Evolutionary conservation across 2,113 vertebrate species (phyloP).

Genomic region (Pelusios castaneus): DNA sequence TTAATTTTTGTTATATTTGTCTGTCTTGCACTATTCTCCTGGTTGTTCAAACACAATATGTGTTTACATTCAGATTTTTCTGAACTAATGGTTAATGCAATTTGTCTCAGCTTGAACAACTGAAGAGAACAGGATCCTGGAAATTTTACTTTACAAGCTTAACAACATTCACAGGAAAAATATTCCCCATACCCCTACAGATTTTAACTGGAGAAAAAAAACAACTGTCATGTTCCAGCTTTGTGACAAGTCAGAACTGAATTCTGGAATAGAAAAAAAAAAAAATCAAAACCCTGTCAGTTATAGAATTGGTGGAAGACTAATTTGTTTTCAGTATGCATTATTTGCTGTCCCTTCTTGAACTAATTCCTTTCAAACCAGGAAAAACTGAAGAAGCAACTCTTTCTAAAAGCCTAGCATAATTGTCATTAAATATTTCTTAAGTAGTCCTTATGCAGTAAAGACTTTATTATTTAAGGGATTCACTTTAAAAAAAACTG

Average conservation of each 20-base stretch:
- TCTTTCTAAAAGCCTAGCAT: neutral
- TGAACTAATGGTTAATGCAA: neutral
- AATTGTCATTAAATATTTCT: neutral
- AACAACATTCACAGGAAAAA: neutral
- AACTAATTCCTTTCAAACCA: neutral
- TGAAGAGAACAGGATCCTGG: neutral
- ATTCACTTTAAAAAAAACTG: neutral
- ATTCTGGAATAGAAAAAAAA: neutral
- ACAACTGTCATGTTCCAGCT: neutral
- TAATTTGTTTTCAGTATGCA: neutral
- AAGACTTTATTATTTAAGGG: neutral
- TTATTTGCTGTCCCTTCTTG: neutral
- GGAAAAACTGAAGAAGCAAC: neutral
- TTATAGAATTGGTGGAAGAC: conserved; percentile 12
- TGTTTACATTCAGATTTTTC: neutral
- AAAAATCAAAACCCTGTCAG: neutral
- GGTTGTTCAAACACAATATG: neutral
- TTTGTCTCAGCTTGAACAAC: conserved; percentile 9
- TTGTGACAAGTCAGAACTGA: neutral
- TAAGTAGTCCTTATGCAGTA: neutral
- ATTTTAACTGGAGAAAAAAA: neutral
- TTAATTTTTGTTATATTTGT: neutral
- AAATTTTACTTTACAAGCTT: neutral
- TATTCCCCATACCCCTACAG: neutral
- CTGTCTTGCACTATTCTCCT: neutral